Evolutionary conservation across 2,113 vertebrate species (phyloP).

Genomic region (Aphelocoma coerulescens): DNA sequence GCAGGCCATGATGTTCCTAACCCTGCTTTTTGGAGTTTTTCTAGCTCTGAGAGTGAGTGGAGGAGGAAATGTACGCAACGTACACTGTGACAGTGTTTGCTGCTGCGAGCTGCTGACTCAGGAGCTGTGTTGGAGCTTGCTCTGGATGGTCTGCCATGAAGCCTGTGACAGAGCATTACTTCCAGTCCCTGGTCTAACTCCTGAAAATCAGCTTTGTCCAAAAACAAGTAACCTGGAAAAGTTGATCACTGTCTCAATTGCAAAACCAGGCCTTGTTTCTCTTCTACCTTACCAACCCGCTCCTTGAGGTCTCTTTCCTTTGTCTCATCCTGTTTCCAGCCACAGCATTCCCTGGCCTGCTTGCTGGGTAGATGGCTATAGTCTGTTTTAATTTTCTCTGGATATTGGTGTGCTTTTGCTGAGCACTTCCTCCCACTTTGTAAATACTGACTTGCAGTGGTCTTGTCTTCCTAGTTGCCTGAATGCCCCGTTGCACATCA

Average conservation of each 20-base stretch:
- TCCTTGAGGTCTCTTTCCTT: not conserved
- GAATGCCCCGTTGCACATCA: rapidly evolving
- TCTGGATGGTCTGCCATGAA: not conserved
- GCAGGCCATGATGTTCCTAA: not conserved
- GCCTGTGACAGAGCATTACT: not conserved
- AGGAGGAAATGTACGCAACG: not conserved
- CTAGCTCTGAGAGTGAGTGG: not conserved
- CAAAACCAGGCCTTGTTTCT: not conserved
- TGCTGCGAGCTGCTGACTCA: not conserved
- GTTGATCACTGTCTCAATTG: not conserved
- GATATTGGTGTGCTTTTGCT: not conserved
- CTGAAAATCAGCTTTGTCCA: not conserved
- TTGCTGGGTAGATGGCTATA: not conserved
- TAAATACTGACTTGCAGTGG: not conserved
- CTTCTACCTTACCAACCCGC: not conserved
- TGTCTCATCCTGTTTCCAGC: not conserved
- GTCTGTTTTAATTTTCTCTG: not conserved
- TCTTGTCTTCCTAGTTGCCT: not conserved
- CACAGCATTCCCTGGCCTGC: not conserved
- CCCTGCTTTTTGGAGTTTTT: not conserved
- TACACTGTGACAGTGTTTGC: rapidly evolving
- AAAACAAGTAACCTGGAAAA: conserved; percentile 31
- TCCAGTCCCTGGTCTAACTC: not conserved
- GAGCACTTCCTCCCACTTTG: not conserved
- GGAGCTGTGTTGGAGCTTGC: not conserved